Base-by-base conservation (phyloP, 2,113 vertebrate species). In the Puma concolor region DNA sequence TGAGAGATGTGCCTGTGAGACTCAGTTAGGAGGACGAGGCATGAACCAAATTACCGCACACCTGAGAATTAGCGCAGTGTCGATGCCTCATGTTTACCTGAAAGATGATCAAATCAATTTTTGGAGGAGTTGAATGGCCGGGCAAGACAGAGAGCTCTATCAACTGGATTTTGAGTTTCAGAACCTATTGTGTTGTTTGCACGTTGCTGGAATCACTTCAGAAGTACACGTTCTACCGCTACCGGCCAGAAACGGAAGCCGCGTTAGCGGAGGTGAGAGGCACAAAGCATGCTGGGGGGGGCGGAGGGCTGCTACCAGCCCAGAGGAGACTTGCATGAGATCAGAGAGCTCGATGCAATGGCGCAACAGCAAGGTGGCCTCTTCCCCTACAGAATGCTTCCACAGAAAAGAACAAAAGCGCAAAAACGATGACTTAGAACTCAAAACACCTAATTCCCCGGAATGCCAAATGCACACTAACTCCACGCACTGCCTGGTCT, bases 261-360 rank as follows among this genome's bases (percentile, higher is more conserved):
- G 3, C 5, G 6, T 27, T 97, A 98, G 97, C 98, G 87, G 60
- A 98, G 97, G 74, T 13, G 72, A 77, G 38, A 5, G 76, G 31
- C 14, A 54, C 86, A 44, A 10, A 88, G 52, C 31, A 19, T 0
- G 3, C 16, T 1, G 14, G 31, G 71, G 60, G 60, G 1, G 74
- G 54, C 57, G 14, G 71, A 9, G 0, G 23, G 72, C 79, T 25
- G 44, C 44, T 27, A n/a, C 23, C 0, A 3, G 54, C 33, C 27
- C 13, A 4, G 0, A 6, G 6, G 33, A 79, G 60, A 67, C 16
- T 29, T 48, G 44, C 2, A 4, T 2, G 21, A 52, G 60, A 31
- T 2, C 2, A 64, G 81, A 21, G 66, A 69, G 60, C 52, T 63
- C 23, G 1, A 1, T 1, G n/a, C 17, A 48, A 48, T 31, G 0